Base-by-base conservation (phyloP, 1,140 invertebrate genomes). In the Theocolax elegans region DNA sequence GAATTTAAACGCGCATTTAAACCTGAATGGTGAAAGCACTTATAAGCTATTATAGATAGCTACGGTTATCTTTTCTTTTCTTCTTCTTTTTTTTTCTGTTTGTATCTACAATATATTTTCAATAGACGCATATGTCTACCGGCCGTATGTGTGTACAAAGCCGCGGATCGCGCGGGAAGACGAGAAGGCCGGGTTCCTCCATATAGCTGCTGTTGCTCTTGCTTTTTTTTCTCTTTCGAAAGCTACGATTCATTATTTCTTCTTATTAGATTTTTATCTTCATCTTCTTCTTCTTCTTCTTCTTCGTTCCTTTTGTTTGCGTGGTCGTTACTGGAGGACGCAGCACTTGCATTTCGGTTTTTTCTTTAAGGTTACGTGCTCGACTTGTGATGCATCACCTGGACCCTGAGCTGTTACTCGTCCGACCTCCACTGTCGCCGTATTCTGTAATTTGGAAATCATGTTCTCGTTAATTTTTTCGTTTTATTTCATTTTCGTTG, bases 321-420 rank as follows among this genome's bases (percentile, higher is more conserved):
- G 42, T 44, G 73, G 73, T 58, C 67, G 76, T 90, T 94, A 95
- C 89, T 95, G 93, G 80, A 95, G 90, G 72, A 94, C 92, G 87
- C 94, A 96, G 88, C 94, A 95, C 83, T 93, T 92, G 89, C 94
- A 95, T 87, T 94, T 95, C 83, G 91, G 92, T 86, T 95, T 95
- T 88, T 95, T 95, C 87, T 95, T 95, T 75, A 95, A 89, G 76
- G 92, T 91, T 68, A 95, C 92, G 81, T 94, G 93, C 81, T 95
- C 93, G 23, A 93, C 91, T 81, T 93, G 92, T 75, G 89, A 90
- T 58, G 91, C 91, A 79, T 94, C 92, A 71, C 89, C 89, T 0
- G 91, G 90, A n/a, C 90, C 88, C 71, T 88, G 87, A 23, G 91
- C 88, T 31, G 91, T 91, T 19, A 89, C 89, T 80, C 91, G 89